Percentiles rank a stretch among this genome's conserved stretches.
Conservation (phyloP, 2,113 vertebrate genomes). For the Hylia prasina region DNA sequence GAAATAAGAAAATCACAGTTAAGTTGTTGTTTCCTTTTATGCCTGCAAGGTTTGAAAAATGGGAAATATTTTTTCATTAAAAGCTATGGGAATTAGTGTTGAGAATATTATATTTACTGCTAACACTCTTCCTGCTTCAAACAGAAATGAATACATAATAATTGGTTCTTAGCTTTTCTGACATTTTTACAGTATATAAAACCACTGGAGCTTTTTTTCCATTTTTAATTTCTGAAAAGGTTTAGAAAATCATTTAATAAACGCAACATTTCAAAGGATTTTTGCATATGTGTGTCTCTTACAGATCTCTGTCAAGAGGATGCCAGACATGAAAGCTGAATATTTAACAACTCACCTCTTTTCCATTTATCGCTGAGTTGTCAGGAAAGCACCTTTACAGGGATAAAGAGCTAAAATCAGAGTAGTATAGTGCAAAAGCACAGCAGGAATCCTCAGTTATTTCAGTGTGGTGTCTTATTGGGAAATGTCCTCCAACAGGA, state of each 20-base stretch:
- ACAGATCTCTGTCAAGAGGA: not conserved
- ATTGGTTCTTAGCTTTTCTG: not conserved
- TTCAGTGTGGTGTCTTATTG: not conserved
- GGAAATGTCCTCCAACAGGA: not conserved
- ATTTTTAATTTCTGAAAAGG: not conserved
- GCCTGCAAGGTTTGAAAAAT: not conserved
- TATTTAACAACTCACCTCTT: slow-evolving; percentile 29
- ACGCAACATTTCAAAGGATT: not conserved
- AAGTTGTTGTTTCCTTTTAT: not conserved
- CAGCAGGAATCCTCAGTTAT: not conserved
- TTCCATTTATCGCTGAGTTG: slow-evolving; percentile 25
- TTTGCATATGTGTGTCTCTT: not conserved
- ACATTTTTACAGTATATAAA: not conserved
- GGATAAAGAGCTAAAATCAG: slow-evolving; percentile 8
- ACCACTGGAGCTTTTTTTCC: not conserved
- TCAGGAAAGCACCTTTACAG: not conserved
- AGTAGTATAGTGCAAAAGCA: not conserved
- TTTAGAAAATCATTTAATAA: not conserved
- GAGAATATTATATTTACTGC: not conserved
- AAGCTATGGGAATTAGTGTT: not conserved
- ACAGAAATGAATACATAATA: not conserved
- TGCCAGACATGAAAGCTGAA: slow-evolving; percentile 27
- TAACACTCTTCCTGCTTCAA: not conserved
- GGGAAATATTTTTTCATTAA: not conserved
- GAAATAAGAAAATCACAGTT: not conserved